Conservation (phyloP, 2,797 vertebrate species). For the Eptatretus atami region DNA sequence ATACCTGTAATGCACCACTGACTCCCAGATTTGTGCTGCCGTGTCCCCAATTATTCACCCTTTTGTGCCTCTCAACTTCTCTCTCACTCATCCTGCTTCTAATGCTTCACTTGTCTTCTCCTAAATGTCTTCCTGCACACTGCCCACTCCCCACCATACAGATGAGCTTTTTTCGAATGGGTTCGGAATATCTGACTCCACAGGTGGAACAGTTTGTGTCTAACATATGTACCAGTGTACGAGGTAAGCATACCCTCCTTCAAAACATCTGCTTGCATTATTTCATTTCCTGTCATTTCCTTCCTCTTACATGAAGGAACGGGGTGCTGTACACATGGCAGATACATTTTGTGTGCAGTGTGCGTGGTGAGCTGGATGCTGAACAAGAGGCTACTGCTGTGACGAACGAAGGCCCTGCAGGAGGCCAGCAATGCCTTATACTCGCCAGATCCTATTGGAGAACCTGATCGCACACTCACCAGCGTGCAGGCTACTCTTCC, state of each 20-base stretch:
- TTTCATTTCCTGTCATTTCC: background rate
- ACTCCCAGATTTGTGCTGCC: no score
- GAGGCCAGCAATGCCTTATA: constrained; percentile 52
- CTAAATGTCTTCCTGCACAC: no score
- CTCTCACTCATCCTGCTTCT: no score
- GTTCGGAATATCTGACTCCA: constrained; percentile 70
- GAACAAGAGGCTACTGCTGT: constrained; percentile 65
- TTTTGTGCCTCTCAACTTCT: no score
- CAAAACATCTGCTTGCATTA: background rate
- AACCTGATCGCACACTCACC: constrained; percentile 57
- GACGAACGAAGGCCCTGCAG: constrained; percentile 65
- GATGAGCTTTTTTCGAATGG: constrained; percentile 95
- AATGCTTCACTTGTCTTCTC: no score
- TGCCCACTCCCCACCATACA: constrained; percentile 11
- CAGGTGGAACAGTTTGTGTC: constrained; percentile 82
- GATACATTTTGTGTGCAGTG: constrained; percentile 18
- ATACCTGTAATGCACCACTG: no score
- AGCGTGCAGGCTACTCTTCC: constrained; percentile 75
- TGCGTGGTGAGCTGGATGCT: constrained; percentile 65
- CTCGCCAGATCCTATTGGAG: constrained; percentile 58
- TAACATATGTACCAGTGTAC: constrained; percentile 80
- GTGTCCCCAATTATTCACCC: no score
- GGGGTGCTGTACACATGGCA: background rate
- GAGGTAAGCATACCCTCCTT: constrained; percentile 27
- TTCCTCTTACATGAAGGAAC: background rate